A percentile compares a stretch with the other conserved stretches of the same genome.
Conservation (phyloP, 1,140 invertebrate genomes). For the Dolichoris vasculosae region DNA sequence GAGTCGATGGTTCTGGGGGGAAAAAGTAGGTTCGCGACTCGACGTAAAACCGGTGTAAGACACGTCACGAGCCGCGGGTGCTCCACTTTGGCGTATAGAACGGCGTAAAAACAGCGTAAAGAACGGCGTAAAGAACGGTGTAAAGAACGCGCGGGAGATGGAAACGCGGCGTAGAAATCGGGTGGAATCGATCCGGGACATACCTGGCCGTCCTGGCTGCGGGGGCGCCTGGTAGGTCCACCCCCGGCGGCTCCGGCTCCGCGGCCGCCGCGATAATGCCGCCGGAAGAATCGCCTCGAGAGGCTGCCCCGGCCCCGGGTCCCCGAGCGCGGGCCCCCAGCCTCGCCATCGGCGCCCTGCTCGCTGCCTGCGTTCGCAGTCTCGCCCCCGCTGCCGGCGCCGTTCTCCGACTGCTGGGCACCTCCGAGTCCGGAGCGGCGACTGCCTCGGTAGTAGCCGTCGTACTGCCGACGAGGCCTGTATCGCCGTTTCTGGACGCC, state of each 20-base stretch:
- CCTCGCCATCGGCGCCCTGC: slow-evolving; percentile 60
- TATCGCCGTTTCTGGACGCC: slow-evolving; percentile 70
- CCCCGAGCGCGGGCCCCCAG: slow-evolving; percentile 70
- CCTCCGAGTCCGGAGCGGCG: slow-evolving; percentile 65
- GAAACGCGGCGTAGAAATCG: not conserved
- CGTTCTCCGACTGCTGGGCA: slow-evolving; percentile 67
- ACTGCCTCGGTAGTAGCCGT: slow-evolving; percentile 69
- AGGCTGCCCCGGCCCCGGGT: slow-evolving; percentile 73
- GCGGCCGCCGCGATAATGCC: slow-evolving; percentile 78
- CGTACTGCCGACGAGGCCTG: slow-evolving; percentile 72
- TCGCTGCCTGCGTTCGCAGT: slow-evolving; percentile 64
- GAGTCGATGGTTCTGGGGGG: too few species aligned
- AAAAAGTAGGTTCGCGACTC: too few species aligned
- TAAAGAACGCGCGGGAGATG: not conserved
- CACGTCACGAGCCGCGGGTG: too few species aligned
- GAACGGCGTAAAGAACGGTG: not conserved
- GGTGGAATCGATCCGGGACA: not conserved
- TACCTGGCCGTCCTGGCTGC: slow-evolving; percentile 78
- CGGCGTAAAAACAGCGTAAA: not conserved
- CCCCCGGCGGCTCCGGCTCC: slow-evolving; percentile 75
- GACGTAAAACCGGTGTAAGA: too few species aligned
- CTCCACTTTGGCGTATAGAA: too few species aligned
- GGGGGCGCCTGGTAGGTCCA: slow-evolving; percentile 73
- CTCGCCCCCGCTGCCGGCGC: slow-evolving; percentile 65
- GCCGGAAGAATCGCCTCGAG: slow-evolving; percentile 80